Evolutionary conservation across 2,797 vertebrate genomes (phyloP).

Genomic region (Neosalanx taihuensis): DNA sequence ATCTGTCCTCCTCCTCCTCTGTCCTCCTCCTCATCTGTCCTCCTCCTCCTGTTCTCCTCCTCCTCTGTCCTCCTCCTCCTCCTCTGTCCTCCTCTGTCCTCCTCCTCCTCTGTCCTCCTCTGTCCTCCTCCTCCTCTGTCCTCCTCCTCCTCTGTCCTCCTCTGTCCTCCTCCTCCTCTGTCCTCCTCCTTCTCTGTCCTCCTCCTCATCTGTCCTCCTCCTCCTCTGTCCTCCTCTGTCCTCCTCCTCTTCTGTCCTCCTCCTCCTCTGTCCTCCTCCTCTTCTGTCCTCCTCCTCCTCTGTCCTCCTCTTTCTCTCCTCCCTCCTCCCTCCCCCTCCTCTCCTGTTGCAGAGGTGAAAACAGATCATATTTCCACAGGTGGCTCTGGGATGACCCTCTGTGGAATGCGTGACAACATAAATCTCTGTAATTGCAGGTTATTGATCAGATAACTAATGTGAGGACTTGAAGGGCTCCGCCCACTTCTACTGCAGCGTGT

Average conservation of each 20-base stretch:
- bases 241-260: background rate
- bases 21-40: too few species aligned
- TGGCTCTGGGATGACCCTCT: constrained; percentile 67
- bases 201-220: too few species aligned
- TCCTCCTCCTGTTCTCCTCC: too few species aligned
- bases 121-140: too few species aligned
- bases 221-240: background rate
- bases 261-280: background rate
- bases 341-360: constrained; percentile 47
- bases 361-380: constrained; percentile 76
- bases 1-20: too few species aligned
- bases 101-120: accelerated
- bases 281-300: background rate
- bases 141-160: too few species aligned
- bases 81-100: too few species aligned
- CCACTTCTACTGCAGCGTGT: constrained; percentile 48
- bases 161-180: too few species aligned
- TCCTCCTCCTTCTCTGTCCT: too few species aligned
- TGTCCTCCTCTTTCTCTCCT: background rate
- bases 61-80: too few species aligned
- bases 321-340: background rate
- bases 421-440: constrained; percentile 74
- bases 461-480: constrained; percentile 53
- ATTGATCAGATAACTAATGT: constrained; percentile 71
- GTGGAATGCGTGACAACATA: constrained; percentile 74